phyloP scores from a whole-genome alignment of 2,113 vertebrate species.

The Castor canadensis region DNA sequence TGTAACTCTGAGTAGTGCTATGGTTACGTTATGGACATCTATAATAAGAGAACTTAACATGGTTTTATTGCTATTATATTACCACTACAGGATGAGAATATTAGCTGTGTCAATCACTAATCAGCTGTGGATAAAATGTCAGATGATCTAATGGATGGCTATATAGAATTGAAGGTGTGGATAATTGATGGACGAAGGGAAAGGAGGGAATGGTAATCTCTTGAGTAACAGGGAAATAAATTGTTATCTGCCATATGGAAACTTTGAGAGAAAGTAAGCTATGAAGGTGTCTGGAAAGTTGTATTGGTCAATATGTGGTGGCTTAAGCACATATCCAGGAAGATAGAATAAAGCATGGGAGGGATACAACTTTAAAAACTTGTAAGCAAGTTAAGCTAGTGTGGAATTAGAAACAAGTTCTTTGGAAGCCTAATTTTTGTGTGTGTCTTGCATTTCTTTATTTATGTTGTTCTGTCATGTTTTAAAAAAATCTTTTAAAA shows the following conservation, averaged over 20 bases:
- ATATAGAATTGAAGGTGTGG: not conserved
- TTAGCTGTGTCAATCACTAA: not conserved
- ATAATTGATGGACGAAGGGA: not conserved
- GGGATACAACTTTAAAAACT: not conserved
- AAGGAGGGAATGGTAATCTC: not conserved
- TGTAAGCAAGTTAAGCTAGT: constrained; percentile 8
- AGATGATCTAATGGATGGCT: not conserved
- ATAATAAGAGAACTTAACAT: not conserved
- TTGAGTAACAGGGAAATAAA: not conserved
- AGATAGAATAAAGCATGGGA: not conserved
- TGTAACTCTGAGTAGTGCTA: not conserved
- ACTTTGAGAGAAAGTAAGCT: not conserved
- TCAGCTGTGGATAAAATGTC: constrained; percentile 44
- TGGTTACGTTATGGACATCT: not conserved
- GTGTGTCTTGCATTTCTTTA: not conserved
- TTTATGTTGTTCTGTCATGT: not conserved
- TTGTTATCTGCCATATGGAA: not conserved
- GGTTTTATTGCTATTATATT: not conserved
- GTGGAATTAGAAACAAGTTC: not conserved
- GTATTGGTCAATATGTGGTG: not conserved
- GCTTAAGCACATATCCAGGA: not conserved
- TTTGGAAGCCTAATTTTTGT: not conserved
- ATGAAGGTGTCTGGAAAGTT: not conserved
- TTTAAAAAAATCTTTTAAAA: not conserved
- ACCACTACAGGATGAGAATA: not conserved